Conservation (phyloP, 2,113 vertebrate genomes). For the Australoheros scitulus region DNA sequence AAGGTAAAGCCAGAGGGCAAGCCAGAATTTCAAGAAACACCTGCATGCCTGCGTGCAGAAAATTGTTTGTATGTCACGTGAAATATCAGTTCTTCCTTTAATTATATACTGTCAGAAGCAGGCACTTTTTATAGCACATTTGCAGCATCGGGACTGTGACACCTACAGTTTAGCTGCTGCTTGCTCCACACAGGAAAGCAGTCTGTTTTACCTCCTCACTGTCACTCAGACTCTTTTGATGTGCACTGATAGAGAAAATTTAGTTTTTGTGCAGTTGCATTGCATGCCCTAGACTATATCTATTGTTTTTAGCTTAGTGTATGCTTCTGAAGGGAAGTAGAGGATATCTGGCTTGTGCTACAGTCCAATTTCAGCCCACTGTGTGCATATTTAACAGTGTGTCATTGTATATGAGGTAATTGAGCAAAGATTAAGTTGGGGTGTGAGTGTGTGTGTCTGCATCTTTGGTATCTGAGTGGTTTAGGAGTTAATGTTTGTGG, state of each 20-base stretch:
- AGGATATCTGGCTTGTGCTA: not conserved
- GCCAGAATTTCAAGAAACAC: not conserved
- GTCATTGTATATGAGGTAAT: not conserved
- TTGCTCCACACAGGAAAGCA: not conserved
- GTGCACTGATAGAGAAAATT: not conserved
- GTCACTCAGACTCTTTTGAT: not conserved
- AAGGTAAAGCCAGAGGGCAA: fast-evolving
- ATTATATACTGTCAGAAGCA: not conserved
- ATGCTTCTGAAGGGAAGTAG: not conserved
- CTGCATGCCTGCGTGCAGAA: not conserved
- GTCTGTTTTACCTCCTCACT: not conserved
- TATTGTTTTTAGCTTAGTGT: not conserved
- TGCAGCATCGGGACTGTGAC: not conserved
- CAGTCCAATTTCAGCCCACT: not conserved
- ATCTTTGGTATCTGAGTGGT: not conserved
- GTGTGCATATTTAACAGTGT: not conserved
- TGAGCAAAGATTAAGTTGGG: not conserved
- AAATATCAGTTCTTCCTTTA: not conserved
- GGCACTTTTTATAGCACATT: not conserved
- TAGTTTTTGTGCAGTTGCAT: not conserved
- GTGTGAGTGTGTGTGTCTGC: not conserved
- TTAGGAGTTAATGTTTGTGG: constrained; percentile 6
- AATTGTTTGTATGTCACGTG: not conserved
- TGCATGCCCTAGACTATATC: not conserved
- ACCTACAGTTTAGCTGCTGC: not conserved